A percentile compares a stretch with the other conserved stretches of the same genome.
These are phyloP conservation scores for Eptesicus fuscus DNA, from an alignment of 2,113 vertebrate genomes.

Conservation along the genomic window DNA sequence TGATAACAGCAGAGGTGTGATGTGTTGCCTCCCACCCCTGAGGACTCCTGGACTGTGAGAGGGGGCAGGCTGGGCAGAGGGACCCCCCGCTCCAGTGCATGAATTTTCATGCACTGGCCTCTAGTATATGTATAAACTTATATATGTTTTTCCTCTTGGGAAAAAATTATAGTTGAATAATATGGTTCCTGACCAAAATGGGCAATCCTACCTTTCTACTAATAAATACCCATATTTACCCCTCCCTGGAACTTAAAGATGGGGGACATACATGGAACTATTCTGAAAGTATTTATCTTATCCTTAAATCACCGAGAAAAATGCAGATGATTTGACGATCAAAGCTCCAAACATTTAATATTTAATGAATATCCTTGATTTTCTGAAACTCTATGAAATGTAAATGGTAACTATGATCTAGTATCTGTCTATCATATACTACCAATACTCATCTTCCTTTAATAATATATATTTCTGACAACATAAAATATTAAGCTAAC, in stretches of 20 bases:
- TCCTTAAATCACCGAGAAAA: neutral
- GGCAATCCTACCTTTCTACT: neutral
- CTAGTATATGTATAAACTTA: neutral
- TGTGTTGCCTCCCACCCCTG: too few species aligned
- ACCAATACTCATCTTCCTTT: neutral
- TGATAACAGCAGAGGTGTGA: too few species aligned
- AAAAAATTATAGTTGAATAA: neutral
- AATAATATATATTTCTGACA: neutral
- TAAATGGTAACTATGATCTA: neutral
- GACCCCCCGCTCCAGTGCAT: too few species aligned
- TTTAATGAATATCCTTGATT: neutral
- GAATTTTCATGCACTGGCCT: too few species aligned
- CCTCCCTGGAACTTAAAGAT: neutral
- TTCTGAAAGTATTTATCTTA: neutral
- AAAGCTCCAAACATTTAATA: neutral
- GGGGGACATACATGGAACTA: neutral
- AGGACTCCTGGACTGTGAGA: too few species aligned
- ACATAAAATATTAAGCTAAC: neutral
- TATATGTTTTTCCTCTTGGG: neutral
- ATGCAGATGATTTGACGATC: neutral
- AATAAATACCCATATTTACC: neutral
- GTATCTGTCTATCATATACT: neutral
- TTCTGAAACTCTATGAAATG: neutral
- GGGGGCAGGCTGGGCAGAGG: too few species aligned
- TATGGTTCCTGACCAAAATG: neutral